Base-by-base conservation (phyloP, 2,797 vertebrate genomes). In the Chrysocyon brachyurus region DNA sequence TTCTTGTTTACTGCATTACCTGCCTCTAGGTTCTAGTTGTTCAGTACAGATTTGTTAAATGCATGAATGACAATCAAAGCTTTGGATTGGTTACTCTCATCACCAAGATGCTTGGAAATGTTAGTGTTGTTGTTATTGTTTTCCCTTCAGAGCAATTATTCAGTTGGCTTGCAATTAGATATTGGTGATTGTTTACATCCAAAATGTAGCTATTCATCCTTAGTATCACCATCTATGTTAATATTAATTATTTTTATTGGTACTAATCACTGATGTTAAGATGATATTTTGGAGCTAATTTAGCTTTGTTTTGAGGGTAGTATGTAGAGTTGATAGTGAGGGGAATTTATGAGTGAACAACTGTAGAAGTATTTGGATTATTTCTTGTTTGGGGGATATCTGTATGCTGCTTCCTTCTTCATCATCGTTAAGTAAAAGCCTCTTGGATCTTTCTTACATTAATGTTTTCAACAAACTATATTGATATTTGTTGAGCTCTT, bases 401-500 rank as follows among this genome's bases (percentile, higher is more conserved):
- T 82, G 16, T 12, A 19, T 59, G 6, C 16, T 56, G 3, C 22
- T 68, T 82, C 36, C 31, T 36, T 72, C 89, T 61, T 81, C 21
- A 46, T 83, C 57, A 7, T 24, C 40, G 21, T 22, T 70, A 85
- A 77, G 14, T 22, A 78, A 68, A 54, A 70, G 22, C 19, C 93
- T 26, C 64, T 81, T 90, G 52, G 63, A 68, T 85, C 52, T 81
- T 90, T 63, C 40, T 91, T 79, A 78, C 2, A 57, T 2, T 57
- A 54, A 66, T 63, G 22, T 78, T 82, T 59, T 68, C n/a, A 54
- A 56, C 12, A 70, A 94, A 95, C 11, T 82, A 2, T 87, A 59
- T 56, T 86, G 72, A n/a, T 61, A 79, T 84, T 86, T 95, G 70
- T 14, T 56, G 8, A 92, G 31, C 21, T 85, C n/a, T 84, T 84